These are phyloP conservation scores for Escarpia spicata DNA, from an alignment of 2,888 invertebrate genomes.

Conservation along the genomic window DNA sequence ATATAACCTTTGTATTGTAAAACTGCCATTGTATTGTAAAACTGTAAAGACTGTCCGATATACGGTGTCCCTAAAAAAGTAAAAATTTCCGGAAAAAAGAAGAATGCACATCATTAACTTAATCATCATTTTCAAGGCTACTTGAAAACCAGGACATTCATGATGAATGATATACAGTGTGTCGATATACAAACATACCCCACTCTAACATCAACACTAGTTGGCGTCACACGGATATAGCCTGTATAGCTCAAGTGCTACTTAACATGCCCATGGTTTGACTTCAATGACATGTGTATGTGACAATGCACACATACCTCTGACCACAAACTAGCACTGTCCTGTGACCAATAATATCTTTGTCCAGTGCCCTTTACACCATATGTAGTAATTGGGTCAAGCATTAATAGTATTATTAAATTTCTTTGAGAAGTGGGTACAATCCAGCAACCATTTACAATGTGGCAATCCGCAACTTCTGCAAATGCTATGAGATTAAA, in stretches of 20 bases:
- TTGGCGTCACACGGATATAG: background rate
- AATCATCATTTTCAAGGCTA: background rate
- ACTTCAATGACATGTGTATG: background rate
- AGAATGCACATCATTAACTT: background rate
- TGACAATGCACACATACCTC: background rate
- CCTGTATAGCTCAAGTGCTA: background rate
- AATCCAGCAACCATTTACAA: background rate
- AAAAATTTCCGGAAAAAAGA: background rate
- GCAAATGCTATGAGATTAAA: background rate
- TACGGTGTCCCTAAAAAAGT: background rate
- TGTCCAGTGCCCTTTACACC: no score
- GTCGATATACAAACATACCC: constrained; percentile 5
- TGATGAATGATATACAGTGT: background rate
- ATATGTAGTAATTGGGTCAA: no score
- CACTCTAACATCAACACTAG: background rate
- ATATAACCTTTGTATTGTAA: no score
- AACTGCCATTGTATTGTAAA: background rate
- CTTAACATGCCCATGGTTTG: background rate
- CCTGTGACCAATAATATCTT: background rate
- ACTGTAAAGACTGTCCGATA: background rate
- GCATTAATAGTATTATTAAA: background rate
- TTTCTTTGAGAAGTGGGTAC: background rate
- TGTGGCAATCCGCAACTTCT: background rate
- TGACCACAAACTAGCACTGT: background rate
- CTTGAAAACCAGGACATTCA: background rate